Base-by-base conservation (phyloP, 2,113 vertebrate genomes). In the Daphoenositta chrysoptera region DNA sequence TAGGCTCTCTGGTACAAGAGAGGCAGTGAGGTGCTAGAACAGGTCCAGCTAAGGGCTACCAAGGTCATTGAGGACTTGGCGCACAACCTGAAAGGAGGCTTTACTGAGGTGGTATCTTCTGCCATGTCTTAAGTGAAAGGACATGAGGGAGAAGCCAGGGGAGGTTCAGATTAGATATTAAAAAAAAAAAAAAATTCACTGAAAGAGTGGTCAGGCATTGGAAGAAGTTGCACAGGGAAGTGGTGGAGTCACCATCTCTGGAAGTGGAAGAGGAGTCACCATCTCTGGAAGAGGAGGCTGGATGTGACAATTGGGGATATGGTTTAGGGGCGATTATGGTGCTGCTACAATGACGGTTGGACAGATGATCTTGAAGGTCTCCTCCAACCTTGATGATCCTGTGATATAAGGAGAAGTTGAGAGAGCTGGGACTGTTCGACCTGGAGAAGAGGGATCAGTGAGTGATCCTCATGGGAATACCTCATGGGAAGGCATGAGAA, bases 331-430 rank as follows among this genome's bases (percentile, higher is more conserved):
- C 58, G 60, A 58, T 42, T 51, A 39, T 51, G 44, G 37, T 24
- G 33, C 10, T 50, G 51, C 22, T 33, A 27, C 17, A 33, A 0
- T 50, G 58, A 39, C 0, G 1, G 22, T 5, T 58, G 77, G 27
- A 81, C 33, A 44, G 37, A 81, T 44, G 37, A 57, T 10, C 7
- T 28, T 37, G 44, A 72, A 51, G 15, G 33, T 51, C 15, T 37
- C 8, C 20, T 58, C 44, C 33, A 51, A 24, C 10, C 22, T 28
- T 58, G 19, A 73, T 16, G 18, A 65, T 50, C 44, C 44, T 66
- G 23, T 66, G 37, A 73, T 17, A 39, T 51, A 9, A 44, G 8
- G 37, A 57, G 44, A 72, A 20, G 31, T 10, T 65, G 58, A 65
- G 51, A 81, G 27, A 73, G 13, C 18, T 44, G 51, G 4, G 33